phyloP scores from a whole-genome alignment of 2,888 invertebrate genomes.

The Bursaphelenchus okinawaensis region DNA sequence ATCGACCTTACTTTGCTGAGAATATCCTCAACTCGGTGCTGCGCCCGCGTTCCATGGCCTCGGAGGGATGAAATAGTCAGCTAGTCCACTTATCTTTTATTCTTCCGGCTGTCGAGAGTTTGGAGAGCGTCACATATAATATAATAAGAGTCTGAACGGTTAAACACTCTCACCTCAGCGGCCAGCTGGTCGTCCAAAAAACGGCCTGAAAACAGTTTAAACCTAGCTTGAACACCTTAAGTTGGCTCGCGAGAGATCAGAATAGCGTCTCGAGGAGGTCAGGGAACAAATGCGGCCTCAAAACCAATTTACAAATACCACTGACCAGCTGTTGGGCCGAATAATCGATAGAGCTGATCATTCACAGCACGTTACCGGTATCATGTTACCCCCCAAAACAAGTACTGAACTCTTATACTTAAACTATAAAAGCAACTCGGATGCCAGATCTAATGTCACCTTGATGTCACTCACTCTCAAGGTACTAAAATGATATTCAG shows the following conservation, averaged over 20 bases:
- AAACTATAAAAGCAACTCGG: too few relatives aligned
- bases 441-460: too few relatives aligned
- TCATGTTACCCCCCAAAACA: too few relatives aligned
- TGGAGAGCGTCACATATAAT: not conserved
- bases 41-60: not conserved
- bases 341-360: too few relatives aligned
- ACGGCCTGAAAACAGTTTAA: not conserved
- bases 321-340: not conserved
- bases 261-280: too few relatives aligned
- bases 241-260: too few relatives aligned
- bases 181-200: not conserved
- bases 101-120: not conserved
- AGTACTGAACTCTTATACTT: too few relatives aligned
- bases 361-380: too few relatives aligned
- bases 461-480: too few relatives aligned
- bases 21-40: not conserved
- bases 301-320: not conserved
- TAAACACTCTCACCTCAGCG: not conserved
- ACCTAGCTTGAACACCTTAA: too few relatives aligned
- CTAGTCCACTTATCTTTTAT: not conserved
- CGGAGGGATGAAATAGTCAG: not conserved
- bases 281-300: not conserved
- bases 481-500: too few relatives aligned
- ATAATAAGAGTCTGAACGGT: not conserved
- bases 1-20: not conserved